A percentile compares a stretch with the other conserved stretches of the same genome.
Conservation (phyloP, 2,797 vertebrate genomes). For the Tangara arthus region DNA sequence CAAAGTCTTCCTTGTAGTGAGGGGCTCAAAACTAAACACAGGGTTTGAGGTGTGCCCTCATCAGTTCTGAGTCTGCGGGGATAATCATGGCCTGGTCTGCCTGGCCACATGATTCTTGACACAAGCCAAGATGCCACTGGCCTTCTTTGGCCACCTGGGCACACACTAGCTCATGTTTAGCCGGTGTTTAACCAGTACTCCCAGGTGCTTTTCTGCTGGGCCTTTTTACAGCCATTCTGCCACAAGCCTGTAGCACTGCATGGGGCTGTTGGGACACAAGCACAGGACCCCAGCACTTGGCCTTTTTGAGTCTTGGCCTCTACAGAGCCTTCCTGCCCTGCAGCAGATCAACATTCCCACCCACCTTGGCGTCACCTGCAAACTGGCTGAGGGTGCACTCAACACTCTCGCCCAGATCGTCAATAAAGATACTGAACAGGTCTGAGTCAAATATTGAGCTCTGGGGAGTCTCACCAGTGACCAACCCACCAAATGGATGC, state of each 20-base stretch:
- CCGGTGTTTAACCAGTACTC: neutral
- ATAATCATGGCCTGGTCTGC: neutral
- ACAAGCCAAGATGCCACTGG: neutral
- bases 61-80: rapidly evolving
- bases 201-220: too few species aligned
- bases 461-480: neutral
- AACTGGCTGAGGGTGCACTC: neutral
- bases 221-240: neutral
- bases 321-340: neutral
- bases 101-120: neutral
- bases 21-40: neutral
- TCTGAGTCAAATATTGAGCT: neutral
- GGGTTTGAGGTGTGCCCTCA: too few species aligned
- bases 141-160: neutral
- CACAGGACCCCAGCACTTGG: too few species aligned
- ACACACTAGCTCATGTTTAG: rapidly evolving
- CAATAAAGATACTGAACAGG: neutral
- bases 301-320: neutral
- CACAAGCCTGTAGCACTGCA: neutral
- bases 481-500: neutral
- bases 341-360: neutral
- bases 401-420: neutral
- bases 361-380: neutral
- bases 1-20: neutral
- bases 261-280: neutral